Conservation (phyloP, 2,888 invertebrate genomes). For the Frankliniella fusca region DNA sequence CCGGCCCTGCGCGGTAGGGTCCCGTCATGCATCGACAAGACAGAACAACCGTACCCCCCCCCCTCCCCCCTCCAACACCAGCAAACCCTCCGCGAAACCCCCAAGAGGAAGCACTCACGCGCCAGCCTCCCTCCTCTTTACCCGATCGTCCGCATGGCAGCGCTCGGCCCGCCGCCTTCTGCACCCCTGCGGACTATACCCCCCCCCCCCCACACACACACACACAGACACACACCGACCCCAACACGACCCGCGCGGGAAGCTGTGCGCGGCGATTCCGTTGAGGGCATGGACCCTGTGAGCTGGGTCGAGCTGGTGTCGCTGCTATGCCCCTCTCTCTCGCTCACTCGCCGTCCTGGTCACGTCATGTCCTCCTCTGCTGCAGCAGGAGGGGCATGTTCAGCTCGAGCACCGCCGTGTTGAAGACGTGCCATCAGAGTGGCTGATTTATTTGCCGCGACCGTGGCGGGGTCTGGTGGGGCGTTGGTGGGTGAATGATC, state of each 20-base stretch:
- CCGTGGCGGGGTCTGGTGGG: background rate
- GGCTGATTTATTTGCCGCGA: background rate
- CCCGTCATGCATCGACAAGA: background rate
- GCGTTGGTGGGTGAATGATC: background rate
- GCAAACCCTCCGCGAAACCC: background rate
- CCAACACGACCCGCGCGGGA: too few species aligned
- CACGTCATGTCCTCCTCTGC: too few species aligned
- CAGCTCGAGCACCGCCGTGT: background rate
- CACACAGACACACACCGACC: too few species aligned
- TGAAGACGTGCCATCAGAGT: background rate
- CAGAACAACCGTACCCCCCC: background rate
- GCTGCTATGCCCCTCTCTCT: too few species aligned
- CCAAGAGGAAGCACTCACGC: background rate
- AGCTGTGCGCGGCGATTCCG: too few species aligned
- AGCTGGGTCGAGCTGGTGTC: too few species aligned
- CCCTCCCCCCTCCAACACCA: background rate
- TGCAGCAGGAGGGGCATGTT: too few species aligned
- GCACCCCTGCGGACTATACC: too few species aligned
- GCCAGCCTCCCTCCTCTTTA: background rate
- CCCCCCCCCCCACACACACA: too few species aligned
- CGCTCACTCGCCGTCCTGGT: too few species aligned
- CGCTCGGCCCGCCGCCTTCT: too few species aligned
- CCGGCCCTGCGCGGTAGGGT: background rate
- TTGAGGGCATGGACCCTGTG: too few species aligned
- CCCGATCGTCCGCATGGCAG: background rate